Percentiles rank a stretch among this genome's conserved stretches.
phyloP scores from a whole-genome alignment of 2,113 vertebrate species.

The Barnardius zonarius region DNA sequence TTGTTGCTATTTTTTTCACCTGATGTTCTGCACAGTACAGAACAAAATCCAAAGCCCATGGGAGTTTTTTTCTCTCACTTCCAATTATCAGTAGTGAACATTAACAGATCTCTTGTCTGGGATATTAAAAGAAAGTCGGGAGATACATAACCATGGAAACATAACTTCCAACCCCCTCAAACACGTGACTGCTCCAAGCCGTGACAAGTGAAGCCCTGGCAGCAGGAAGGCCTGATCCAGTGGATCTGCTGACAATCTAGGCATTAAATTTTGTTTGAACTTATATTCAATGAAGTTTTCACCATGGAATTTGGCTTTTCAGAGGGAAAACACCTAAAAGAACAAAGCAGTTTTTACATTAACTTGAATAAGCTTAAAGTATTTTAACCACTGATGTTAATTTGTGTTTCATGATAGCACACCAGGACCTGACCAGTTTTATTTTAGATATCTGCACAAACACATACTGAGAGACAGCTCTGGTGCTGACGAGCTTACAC shows the following conservation, averaged over 20 bases:
- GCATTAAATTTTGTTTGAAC: neutral
- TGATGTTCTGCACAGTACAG: neutral
- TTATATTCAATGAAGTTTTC: neutral
- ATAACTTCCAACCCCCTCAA: slow-evolving; percentile 35
- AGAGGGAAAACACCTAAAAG: neutral
- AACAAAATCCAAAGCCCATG: neutral
- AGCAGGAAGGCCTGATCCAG: neutral
- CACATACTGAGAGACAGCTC: neutral
- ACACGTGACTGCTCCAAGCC: slow-evolving; percentile 15
- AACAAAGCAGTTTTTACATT: neutral
- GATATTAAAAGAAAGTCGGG: slow-evolving; percentile 52
- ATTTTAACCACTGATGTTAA: neutral
- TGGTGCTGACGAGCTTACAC: neutral
- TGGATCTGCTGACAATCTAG: neutral
- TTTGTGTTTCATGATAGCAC: neutral
- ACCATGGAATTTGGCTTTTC: neutral
- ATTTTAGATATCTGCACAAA: neutral
- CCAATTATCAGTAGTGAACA: slow-evolving; percentile 11
- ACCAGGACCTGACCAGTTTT: neutral
- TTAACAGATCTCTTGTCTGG: slow-evolving; percentile 38
- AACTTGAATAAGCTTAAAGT: neutral
- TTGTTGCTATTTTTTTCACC: neutral
- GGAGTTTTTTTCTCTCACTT: neutral
- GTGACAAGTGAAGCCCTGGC: neutral
- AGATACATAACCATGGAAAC: slow-evolving; percentile 58